A percentile compares a stretch with the other conserved stretches of the same genome.
Conservation (phyloP, 2,888 invertebrate species). For the Rhingia rostrata region DNA sequence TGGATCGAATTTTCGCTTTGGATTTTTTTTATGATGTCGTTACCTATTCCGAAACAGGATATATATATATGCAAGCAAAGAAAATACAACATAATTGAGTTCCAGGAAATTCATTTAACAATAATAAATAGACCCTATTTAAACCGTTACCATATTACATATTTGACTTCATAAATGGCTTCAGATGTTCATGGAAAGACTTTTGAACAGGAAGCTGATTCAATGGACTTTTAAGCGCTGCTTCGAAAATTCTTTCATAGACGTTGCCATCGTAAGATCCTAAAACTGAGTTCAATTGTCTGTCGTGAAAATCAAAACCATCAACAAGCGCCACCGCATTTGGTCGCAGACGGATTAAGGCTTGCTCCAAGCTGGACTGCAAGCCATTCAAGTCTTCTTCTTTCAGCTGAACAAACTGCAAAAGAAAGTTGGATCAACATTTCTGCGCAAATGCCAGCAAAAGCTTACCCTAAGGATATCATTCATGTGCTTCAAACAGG, state of each 20-base stretch:
- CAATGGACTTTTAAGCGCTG: constrained; percentile 92
- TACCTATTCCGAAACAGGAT: neutral
- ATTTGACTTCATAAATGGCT: constrained; percentile 87
- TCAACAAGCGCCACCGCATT: constrained; percentile 96
- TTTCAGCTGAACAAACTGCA: constrained; percentile 80
- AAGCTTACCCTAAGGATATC: constrained; percentile 89
- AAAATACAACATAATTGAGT: neutral
- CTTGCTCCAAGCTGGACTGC: constrained; percentile 88
- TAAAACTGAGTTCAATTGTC: constrained; percentile 89
- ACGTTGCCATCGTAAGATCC: constrained; percentile 94
- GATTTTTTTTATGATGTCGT: too few species aligned
- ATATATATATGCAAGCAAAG: constrained; percentile 83
- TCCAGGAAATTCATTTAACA: constrained; percentile 2
- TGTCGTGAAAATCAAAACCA: constrained; percentile 93
- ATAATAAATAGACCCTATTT: neutral
- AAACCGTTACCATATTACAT: constrained; percentile 75
- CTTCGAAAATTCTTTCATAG: constrained; percentile 91
- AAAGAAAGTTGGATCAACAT: neutral
- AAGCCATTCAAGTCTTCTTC: constrained; percentile 83
- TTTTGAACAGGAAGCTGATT: constrained; percentile 91
- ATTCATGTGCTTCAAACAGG: constrained; percentile 89
- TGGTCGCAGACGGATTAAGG: constrained; percentile 89
- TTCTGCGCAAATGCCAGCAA: constrained; percentile 33
- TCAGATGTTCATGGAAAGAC: constrained; percentile 86
- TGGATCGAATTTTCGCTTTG: too few species aligned